Base-by-base conservation (phyloP, 1,140 invertebrate genomes). In the Chionoecetes opilio region DNA sequence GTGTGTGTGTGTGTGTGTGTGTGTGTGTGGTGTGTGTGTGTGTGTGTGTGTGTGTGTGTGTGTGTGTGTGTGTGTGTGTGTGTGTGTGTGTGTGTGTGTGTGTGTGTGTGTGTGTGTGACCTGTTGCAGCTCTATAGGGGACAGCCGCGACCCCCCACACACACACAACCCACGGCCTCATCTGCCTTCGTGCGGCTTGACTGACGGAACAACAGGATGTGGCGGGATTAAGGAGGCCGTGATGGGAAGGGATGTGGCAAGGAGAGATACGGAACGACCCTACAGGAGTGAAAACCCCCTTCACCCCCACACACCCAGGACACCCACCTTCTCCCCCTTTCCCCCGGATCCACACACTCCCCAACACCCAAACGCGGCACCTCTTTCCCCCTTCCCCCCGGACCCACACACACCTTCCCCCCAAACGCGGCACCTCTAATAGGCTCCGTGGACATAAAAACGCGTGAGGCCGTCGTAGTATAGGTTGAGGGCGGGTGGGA, bases 381-480 rank as follows among this genome's bases (percentile, higher is more conserved):
- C n/a, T n/a, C n/a, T n/a, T n/a, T n/a, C n/a, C n/a, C n/a, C n/a
- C n/a, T n/a, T n/a, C n/a, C n/a, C n/a, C 41, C 41, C 14, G 41
- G 41, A 46, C 41, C 41, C 41, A 46, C 41, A 46, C 41, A n/a
- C n/a, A n/a, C n/a, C n/a, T n/a, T n/a, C n/a, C n/a, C n/a, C n/a
- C 63, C 63, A 75, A 75, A 75, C 63, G 63, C 63, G 63, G 63
- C 63, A 75, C 63, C 63, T 75, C 63, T 75, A 75, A 75, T 75
- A 75, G 63, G 63, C 63, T 75, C 63, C 63, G 63, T n/a, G 63
- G 63, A 75, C 63, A 75, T 75, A 75, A 75, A 75, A 75, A 75
- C 63, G 21, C 26, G 63, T 75, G 63, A 75, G 63, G 11, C 11
- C 63, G 63, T 75, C 63, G 63, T n/a, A n/a, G n/a, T n/a, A n/a